phyloP scores from a whole-genome alignment of 2,797 vertebrate species.

The Coranthus polyacanthus region DNA sequence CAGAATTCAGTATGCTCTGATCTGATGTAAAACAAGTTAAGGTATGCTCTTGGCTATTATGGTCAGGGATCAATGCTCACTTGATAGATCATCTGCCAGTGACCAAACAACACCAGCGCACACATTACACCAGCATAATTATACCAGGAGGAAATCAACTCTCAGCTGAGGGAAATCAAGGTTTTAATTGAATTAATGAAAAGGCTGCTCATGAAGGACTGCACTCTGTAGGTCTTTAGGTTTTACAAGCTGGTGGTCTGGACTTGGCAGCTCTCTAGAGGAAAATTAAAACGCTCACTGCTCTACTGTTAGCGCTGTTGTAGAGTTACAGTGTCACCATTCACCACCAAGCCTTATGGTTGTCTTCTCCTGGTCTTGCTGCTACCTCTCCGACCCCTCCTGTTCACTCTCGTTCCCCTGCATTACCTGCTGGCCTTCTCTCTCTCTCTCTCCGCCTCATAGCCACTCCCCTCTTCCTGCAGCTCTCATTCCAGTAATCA shows the following conservation, averaged over 20 bases:
- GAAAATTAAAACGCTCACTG: slow-evolving; percentile 66
- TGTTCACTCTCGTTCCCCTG: too few species aligned
- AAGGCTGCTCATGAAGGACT: slow-evolving; percentile 60
- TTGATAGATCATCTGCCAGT: slow-evolving; percentile 70
- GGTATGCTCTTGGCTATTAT: slow-evolving; percentile 45
- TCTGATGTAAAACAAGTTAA: slow-evolving; percentile 42
- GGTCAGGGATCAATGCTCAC: slow-evolving; percentile 75
- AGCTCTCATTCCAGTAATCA: too few species aligned
- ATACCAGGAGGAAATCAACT: slow-evolving; percentile 75
- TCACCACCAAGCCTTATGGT: slow-evolving; percentile 1
- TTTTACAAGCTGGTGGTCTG: slow-evolving; percentile 72
- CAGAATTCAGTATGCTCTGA: slow-evolving; percentile 5
- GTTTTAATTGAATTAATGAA: slow-evolving; percentile 83
- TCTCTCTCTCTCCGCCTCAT: too few species aligned
- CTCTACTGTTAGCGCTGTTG: slow-evolving; percentile 61
- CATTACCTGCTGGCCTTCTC: too few species aligned
- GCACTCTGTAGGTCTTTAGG: slow-evolving; percentile 68
- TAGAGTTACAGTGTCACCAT: slow-evolving; percentile 27
- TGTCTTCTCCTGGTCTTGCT: too few species aligned
- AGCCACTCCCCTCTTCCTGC: too few species aligned
- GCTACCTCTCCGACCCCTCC: too few species aligned
- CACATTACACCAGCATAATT: slow-evolving; percentile 69
- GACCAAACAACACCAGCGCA: slow-evolving; percentile 66
- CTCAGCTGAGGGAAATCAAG: slow-evolving; percentile 77
- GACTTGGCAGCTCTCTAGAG: slow-evolving; percentile 66